Evolutionary conservation across 1,140 invertebrate species (phyloP).

Genomic region (Thaumatotibia leucotreta): DNA sequence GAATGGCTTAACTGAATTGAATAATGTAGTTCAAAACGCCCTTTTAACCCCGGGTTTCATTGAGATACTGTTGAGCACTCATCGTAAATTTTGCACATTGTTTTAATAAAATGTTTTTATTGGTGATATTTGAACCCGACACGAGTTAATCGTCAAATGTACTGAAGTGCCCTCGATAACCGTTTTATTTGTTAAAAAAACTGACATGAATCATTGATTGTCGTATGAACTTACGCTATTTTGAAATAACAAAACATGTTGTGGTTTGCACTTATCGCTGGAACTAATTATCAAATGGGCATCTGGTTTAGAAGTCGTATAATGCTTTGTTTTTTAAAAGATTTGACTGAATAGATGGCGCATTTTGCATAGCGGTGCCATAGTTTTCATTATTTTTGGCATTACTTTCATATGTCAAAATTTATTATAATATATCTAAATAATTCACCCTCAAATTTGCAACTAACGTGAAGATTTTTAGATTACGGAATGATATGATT

Average conservation of each 20-base stretch:
- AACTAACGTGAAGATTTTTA: too few species aligned
- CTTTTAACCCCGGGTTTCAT: not conserved
- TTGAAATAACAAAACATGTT: not conserved
- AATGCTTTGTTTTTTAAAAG: not conserved
- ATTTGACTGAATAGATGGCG: not conserved
- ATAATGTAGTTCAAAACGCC: not conserved
- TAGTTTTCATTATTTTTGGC: too few species aligned
- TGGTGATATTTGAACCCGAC: not conserved
- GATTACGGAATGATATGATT: too few species aligned
- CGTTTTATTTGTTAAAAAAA: not conserved
- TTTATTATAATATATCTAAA: too few species aligned
- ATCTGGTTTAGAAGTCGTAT: not conserved
- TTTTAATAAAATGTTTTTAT: not conserved
- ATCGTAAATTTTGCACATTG: conserved; percentile 10
- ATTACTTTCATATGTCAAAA: too few species aligned
- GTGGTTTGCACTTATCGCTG: not conserved
- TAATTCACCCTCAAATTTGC: too few species aligned
- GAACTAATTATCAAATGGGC: not conserved
- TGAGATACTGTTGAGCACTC: not conserved
- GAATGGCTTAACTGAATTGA: not conserved
- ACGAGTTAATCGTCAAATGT: not conserved
- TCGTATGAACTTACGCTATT: not conserved
- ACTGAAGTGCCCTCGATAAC: not conserved
- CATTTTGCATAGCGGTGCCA: not conserved
- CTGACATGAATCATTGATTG: not conserved